Evolutionary conservation across 2,888 invertebrate species (phyloP), one percentile per base, ranked within the genome.

Genomic region (Catocala fraxini): DNA sequence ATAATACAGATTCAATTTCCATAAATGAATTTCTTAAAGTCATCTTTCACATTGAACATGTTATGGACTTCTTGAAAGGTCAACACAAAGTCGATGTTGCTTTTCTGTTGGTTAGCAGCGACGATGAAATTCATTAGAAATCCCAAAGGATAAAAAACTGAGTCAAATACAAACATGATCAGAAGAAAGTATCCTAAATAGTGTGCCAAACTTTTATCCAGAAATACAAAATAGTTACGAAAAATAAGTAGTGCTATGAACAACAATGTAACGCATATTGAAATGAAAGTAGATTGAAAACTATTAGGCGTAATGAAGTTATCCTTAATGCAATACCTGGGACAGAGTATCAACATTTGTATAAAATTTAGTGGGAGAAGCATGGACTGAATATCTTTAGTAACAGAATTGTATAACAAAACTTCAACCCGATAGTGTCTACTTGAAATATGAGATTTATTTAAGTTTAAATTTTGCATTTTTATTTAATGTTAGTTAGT

Each of bases 321-420:
- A 5, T 63, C 11, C 13, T 51, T 61, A 6, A 71, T 59, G 0
- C 48, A 25, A 13, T 71, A 71, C 35, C 63, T 68, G 0, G 68
- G 48, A 34, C 43, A 54, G 2, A 56, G 47, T 15, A 46, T 54
- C 0, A 63, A 13, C 11, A n/a, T 7, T 10, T 71, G 65, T 46
- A 68, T 56, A 0, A 71, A 0, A 13, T 68, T 60, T 11, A 68
- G 58, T 46, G 68, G 65, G 2, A 25, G 48, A 6, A 71, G 25
- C 53, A 68, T 43, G 4, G 41, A 15, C 6, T 71, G 64, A 4
- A 70, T 13, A 11, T 70, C 55, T 34, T 7, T 46, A 0, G 58
- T 63, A 13, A 70, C 43, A 1, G 0, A 35, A 10, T 59, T 58
- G 25, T 42, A n/a, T 12, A 53, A 11, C 4, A n/a, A 52, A 10